phyloP scores from a whole-genome alignment of 2,888 invertebrate species.

The Boloria selene region DNA sequence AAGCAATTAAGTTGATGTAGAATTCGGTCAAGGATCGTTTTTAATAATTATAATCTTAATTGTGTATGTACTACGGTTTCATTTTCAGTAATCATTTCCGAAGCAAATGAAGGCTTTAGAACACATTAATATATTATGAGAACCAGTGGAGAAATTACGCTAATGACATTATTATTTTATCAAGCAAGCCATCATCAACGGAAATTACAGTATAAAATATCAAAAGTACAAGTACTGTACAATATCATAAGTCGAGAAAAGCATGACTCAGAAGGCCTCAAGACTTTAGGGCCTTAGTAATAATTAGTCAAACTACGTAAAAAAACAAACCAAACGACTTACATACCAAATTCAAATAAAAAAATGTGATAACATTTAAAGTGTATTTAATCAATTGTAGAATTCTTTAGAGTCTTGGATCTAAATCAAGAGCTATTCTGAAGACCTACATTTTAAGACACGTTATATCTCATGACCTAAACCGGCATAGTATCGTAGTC shows the following conservation, averaged over 20 bases:
- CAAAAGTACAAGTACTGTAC: too few species aligned
- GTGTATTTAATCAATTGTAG: too few species aligned
- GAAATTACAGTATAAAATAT: neutral
- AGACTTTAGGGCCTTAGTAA: too few species aligned
- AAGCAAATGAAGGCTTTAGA: constrained; percentile 10
- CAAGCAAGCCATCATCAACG: neutral
- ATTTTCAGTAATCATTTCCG: constrained; percentile 6
- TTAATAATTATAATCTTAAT: constrained; percentile 14
- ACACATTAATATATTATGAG: neutral
- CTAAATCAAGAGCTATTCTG: constrained; percentile 8
- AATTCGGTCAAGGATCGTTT: constrained; percentile 34
- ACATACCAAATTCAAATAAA: too few species aligned
- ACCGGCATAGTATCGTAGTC: constrained; percentile 19
- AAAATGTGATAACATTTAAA: too few species aligned
- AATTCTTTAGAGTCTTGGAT: too few species aligned
- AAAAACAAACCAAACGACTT: too few species aligned
- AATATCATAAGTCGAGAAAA: neutral
- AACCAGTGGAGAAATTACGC: neutral
- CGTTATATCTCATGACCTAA: constrained; percentile 7
- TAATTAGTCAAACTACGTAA: constrained; percentile 1
- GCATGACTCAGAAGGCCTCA: neutral
- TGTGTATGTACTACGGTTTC: neutral
- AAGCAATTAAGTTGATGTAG: constrained; percentile 20
- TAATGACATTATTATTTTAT: neutral
- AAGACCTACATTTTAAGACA: constrained; percentile 10